These are phyloP conservation scores for Prolemur simus DNA, from an alignment of 2,113 vertebrate genomes.

Conservation along the genomic window DNA sequence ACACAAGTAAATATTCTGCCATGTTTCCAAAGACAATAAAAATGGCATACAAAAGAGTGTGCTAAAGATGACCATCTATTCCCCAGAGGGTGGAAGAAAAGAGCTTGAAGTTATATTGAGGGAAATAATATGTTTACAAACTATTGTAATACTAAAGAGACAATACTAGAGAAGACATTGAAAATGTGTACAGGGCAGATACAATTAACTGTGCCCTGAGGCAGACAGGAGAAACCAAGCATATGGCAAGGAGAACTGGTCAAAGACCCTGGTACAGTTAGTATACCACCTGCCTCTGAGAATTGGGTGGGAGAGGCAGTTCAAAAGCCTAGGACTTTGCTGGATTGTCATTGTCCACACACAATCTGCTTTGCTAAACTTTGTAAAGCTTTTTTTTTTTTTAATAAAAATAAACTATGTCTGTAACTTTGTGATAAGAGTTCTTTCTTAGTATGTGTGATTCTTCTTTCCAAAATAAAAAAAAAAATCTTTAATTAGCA, in stretches of 20 bases:
- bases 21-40: background rate
- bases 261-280: background rate
- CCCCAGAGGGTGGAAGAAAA: background rate
- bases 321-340: background rate
- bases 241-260: background rate
- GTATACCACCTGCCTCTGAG: rapidly evolving
- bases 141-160: background rate
- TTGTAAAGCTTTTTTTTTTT: background rate
- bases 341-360: background rate
- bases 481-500: background rate
- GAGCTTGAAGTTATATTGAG: background rate
- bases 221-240: background rate
- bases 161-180: background rate
- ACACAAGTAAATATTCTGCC: background rate
- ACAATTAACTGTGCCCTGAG: background rate
- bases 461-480: background rate
- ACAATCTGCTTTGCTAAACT: background rate
- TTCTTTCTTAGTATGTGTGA: background rate
- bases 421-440: background rate
- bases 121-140: background rate
- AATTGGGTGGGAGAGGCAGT: background rate
- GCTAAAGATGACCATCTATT: background rate
- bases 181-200: background rate
- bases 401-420: background rate
- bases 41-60: background rate